Percentiles rank a stretch among this genome's conserved stretches.
Evolutionary conservation across 1,140 invertebrate species (phyloP).

Genomic region (Aleiodes sp.): DNA sequence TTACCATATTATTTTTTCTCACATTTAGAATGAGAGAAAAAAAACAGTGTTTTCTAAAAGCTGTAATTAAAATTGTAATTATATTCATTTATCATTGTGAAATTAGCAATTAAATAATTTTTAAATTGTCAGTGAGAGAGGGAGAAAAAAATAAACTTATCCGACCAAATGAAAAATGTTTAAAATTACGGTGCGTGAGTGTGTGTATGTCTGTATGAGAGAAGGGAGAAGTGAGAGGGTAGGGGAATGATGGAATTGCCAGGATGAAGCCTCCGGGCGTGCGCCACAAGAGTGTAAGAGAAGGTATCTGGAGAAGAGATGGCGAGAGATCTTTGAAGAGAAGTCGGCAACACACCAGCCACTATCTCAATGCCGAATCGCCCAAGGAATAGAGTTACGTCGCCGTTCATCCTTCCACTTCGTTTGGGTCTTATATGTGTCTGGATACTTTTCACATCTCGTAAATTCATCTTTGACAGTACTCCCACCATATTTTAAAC

Average conservation of each 20-base stretch:
- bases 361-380: conserved; percentile 34
- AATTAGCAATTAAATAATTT: background rate
- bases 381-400: conserved; percentile 37
- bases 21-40: background rate
- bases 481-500: background rate
- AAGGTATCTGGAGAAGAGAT: background rate
- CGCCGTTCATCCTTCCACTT: conserved; percentile 14
- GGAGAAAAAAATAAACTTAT: background rate
- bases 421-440: conserved; percentile 28
- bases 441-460: conserved; percentile 40
- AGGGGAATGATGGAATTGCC: background rate
- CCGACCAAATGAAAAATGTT: background rate
- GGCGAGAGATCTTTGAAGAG: conserved; percentile 5
- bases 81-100: conserved; percentile 11
- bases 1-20: too few species aligned
- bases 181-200: too few species aligned
- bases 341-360: conserved; percentile 14
- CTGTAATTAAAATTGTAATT: conserved; percentile 7
- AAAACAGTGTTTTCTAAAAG: conserved; percentile 2
- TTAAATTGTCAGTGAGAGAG: background rate
- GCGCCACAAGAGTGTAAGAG: background rate
- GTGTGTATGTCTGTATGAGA: background rate
- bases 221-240: background rate
- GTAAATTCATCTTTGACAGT: conserved; percentile 42
- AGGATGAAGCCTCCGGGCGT: background rate